These are phyloP conservation scores for Oncopodura yosiiana DNA, from an alignment of 1,140 invertebrate genomes.

Conservation along the genomic window DNA sequence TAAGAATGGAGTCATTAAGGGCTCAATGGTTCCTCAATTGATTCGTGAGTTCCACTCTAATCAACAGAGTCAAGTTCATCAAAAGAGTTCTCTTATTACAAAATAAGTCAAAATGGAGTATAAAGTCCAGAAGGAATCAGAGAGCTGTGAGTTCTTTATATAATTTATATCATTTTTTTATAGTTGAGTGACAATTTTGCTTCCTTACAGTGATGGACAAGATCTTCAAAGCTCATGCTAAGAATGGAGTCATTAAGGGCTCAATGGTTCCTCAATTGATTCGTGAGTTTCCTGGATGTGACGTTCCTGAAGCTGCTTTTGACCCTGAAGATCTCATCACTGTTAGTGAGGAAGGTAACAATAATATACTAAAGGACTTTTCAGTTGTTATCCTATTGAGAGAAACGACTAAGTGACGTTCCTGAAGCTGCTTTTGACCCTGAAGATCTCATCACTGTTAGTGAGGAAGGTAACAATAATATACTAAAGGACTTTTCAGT, in stretches of 20 bases:
- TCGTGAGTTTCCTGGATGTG: too few relatives aligned
- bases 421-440: neutral
- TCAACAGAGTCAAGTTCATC: too few relatives aligned
- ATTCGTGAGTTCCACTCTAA: slow-evolving; percentile 12
- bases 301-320: slow-evolving; percentile 6
- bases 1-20: neutral
- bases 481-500: too few relatives aligned
- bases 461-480: neutral
- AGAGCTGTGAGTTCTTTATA: slow-evolving; percentile 1
- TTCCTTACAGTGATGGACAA: slow-evolving; percentile 5
- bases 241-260: slow-evolving; percentile 2
- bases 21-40: slow-evolving; percentile 2
- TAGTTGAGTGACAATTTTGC: neutral
- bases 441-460: neutral
- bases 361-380: neutral
- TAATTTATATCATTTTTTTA: neutral
- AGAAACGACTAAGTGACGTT: too few relatives aligned
- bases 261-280: slow-evolving; percentile 1
- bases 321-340: slow-evolving; percentile 3
- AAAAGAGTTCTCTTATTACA: too few relatives aligned
- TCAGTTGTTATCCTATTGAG: too few relatives aligned
- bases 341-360: neutral
- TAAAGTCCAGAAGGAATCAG: slow-evolving; percentile 10
- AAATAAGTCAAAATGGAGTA: too few relatives aligned
- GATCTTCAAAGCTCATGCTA: slow-evolving; percentile 6